A percentile compares a stretch with the other conserved stretches of the same genome.
Conservation (phyloP, 2,797 vertebrate species). For the Falco biarmicus region DNA sequence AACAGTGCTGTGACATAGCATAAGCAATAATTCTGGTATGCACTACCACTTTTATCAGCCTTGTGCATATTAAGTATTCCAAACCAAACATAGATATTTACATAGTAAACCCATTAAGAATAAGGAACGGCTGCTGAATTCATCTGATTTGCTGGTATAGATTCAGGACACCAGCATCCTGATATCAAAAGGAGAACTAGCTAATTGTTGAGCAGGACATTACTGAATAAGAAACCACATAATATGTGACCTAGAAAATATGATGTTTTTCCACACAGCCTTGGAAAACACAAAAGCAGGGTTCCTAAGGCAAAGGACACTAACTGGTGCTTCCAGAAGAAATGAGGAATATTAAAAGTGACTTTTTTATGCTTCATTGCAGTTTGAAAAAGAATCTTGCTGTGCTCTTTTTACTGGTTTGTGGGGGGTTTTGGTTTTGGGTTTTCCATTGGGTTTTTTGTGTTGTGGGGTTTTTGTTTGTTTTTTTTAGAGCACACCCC, state of each 20-base stretch:
- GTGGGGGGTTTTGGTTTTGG: not conserved
- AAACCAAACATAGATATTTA: not conserved
- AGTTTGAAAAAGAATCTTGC: not conserved
- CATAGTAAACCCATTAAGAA: not conserved
- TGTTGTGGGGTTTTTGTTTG: not conserved
- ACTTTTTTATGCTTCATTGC: not conserved
- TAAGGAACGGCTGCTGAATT: not conserved
- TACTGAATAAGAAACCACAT: not conserved
- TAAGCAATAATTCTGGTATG: not conserved
- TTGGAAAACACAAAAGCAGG: conserved; percentile 16
- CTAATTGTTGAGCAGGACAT: not conserved
- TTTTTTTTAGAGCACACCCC: not conserved
- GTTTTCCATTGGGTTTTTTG: not conserved
- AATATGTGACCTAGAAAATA: conserved; percentile 28
- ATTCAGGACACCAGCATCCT: not conserved
- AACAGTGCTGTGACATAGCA: not conserved
- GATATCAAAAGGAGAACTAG: not conserved
- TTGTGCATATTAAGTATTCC: not conserved
- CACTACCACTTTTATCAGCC: not conserved
- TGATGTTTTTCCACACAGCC: not conserved
- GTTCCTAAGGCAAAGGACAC: not conserved
- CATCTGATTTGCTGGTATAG: not conserved
- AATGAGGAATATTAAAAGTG: conserved; percentile 11
- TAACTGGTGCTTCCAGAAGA: not conserved
- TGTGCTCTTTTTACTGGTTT: not conserved